phyloP scores from a whole-genome alignment of 2,888 invertebrate species.

The Gibbula magus region DNA sequence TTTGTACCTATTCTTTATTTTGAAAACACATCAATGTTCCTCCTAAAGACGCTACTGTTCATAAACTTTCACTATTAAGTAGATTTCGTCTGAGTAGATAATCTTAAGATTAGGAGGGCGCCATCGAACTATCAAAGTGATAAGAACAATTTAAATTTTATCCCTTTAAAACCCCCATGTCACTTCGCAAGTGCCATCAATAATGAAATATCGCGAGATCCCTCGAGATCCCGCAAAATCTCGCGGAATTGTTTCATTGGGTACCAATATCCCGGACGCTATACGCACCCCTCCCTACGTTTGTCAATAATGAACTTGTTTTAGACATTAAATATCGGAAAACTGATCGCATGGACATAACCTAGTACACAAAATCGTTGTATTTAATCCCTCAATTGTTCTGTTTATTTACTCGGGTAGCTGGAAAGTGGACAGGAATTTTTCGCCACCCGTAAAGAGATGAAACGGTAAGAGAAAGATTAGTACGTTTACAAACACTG shows the following conservation, averaged over 20 bases:
- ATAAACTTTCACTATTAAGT: neutral
- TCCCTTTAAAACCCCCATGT: neutral
- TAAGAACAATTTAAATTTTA: neutral
- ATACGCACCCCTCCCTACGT: neutral
- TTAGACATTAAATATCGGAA: constrained; percentile 1
- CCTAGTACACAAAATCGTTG: neutral
- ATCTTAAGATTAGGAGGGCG: neutral
- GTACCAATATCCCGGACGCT: neutral
- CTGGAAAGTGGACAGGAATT: neutral
- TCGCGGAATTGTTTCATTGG: neutral
- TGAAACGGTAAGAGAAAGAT: neutral
- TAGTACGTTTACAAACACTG: neutral
- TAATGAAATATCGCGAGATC: neutral
- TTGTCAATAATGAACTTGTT: constrained; percentile 5
- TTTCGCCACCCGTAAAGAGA: neutral
- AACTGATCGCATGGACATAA: neutral
- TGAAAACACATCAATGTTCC: too few relatives aligned
- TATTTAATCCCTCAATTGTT: constrained; percentile 5
- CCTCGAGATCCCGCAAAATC: neutral
- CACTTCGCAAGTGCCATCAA: constrained; percentile 3
- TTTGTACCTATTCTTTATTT: too few relatives aligned
- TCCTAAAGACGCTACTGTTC: too few relatives aligned
- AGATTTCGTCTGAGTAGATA: neutral
- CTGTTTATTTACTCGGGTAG: neutral
- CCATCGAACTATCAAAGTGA: neutral